Conservation (phyloP, 2,888 invertebrate genomes). For the Ellobium chinense region DNA sequence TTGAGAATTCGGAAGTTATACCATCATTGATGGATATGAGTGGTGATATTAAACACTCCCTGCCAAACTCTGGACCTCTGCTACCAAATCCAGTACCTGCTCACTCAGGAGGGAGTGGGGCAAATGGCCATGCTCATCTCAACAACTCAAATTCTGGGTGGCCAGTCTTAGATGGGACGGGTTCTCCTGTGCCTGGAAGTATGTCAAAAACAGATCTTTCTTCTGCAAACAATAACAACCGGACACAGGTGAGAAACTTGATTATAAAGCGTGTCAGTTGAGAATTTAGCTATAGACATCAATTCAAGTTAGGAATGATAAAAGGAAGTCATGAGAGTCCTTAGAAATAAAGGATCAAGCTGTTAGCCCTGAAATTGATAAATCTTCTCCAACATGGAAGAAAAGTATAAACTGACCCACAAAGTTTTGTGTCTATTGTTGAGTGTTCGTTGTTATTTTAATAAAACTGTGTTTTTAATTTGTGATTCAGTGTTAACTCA, state of each 20-base stretch:
- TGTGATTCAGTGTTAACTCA: no score
- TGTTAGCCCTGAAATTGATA: no score
- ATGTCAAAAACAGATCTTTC: constrained; percentile 14
- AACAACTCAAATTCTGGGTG: constrained; percentile 29
- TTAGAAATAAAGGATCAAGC: no score
- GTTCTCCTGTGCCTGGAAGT: constrained; percentile 33
- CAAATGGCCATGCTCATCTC: constrained; percentile 15
- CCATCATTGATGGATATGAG: constrained; percentile 48
- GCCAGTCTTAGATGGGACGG: constrained; percentile 29
- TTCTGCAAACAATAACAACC: constrained; percentile 16
- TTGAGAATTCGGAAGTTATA: constrained; percentile 44
- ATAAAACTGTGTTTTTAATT: no score
- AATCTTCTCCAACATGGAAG: no score
- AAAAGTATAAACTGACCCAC: no score
- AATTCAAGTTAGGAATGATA: no score
- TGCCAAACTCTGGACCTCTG: constrained; percentile 35
- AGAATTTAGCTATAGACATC: no score
- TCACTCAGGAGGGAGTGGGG: constrained; percentile 1
- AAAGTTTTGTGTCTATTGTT: no score
- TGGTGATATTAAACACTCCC: constrained; percentile 42
- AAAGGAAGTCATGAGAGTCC: no score
- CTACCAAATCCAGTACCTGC: constrained; percentile 38
- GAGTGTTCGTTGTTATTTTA: no score
- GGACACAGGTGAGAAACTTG: constrained; percentile 18
- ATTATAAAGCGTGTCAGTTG: background rate